Percentiles rank a stretch among this genome's conserved stretches.
These are phyloP conservation scores for Suncus etruscus DNA, from an alignment of 2,113 vertebrate species.

Conservation along the genomic window DNA sequence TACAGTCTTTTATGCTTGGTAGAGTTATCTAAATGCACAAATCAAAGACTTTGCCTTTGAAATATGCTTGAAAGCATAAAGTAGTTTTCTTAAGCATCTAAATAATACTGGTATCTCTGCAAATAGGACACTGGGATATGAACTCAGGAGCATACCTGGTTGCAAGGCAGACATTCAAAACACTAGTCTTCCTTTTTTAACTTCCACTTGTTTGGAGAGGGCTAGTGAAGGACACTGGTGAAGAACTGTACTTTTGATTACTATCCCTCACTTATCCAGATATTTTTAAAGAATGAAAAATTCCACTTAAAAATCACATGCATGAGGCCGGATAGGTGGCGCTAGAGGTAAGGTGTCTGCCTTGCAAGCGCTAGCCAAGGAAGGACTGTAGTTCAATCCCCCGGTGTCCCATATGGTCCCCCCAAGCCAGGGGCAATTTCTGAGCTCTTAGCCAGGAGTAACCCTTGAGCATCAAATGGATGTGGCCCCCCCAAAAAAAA, in stretches of 20 bases:
- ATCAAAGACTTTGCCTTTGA: not conserved
- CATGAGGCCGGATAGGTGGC: no score
- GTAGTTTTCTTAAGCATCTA: not conserved
- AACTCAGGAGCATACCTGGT: no score
- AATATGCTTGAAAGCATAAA: not conserved
- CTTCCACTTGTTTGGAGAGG: not conserved
- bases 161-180: no score
- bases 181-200: not conserved
- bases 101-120: not conserved
- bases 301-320: not conserved
- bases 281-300: constrained; percentile 9
- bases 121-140: no score
- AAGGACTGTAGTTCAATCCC: no score
- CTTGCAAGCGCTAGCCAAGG: no score
- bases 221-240: not conserved
- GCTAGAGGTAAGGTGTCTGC: no score
- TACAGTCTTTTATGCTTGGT: not conserved
- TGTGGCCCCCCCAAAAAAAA: no score
- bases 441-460: no score
- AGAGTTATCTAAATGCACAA: not conserved
- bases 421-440: no score
- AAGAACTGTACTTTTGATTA: not conserved
- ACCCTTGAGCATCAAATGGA: no score
- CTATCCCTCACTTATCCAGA: not conserved
- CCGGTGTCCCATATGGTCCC: no score